Evolutionary conservation across 1,140 invertebrate genomes (phyloP).

Genomic region (Charaxes varanes): DNA sequence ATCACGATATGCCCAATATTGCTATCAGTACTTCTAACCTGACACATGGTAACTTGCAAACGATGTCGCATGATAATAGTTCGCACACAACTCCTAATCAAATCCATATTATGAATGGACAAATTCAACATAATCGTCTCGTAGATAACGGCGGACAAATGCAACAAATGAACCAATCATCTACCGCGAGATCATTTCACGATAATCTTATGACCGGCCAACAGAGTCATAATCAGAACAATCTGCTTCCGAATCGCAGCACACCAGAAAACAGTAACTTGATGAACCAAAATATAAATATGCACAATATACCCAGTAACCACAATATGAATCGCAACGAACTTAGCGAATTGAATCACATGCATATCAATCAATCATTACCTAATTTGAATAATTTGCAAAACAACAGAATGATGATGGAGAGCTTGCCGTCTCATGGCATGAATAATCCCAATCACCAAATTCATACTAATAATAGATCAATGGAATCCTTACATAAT

Average conservation of each 20-base stretch:
- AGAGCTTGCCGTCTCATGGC: constrained; percentile 55
- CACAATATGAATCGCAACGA: constrained; percentile 52
- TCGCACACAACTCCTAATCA: constrained; percentile 46
- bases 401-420: constrained; percentile 64
- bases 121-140: constrained; percentile 60
- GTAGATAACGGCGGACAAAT: constrained; percentile 47
- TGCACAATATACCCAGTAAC: constrained; percentile 50
- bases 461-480: constrained; percentile 51
- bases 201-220: constrained; percentile 50
- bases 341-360: constrained; percentile 55
- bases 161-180: constrained; percentile 47
- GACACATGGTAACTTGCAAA: constrained; percentile 55
- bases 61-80: constrained; percentile 54
- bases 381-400: constrained; percentile 62
- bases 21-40: constrained; percentile 44
- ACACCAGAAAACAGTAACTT: constrained; percentile 48
- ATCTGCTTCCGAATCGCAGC: constrained; percentile 49
- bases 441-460: constrained; percentile 55
- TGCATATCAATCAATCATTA: constrained; percentile 62
- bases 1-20: constrained; percentile 40
- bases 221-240: constrained; percentile 46
- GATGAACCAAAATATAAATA: constrained; percentile 56
- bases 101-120: constrained; percentile 67
- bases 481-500: constrained; percentile 59
- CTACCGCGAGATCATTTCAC: constrained; percentile 49